A percentile compares a stretch with the other conserved stretches of the same genome.
Conservation (phyloP, 2,797 vertebrate species). For the Karalla daura region DNA sequence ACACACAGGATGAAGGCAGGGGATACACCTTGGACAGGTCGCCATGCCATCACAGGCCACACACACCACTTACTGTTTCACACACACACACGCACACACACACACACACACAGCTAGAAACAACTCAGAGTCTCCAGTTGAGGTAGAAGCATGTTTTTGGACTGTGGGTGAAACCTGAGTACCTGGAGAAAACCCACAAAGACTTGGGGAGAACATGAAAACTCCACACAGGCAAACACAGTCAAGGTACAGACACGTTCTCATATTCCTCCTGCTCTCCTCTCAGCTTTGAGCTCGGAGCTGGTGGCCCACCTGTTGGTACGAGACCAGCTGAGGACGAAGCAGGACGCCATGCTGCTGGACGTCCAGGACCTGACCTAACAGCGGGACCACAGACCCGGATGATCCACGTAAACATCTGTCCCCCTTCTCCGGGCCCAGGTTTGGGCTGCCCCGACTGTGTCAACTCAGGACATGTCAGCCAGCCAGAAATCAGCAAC, state of each 20-base stretch:
- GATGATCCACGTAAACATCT: not conserved
- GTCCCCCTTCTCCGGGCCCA: constrained; percentile 16
- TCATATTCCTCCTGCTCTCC: not conserved
- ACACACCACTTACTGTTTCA: too few species aligned
- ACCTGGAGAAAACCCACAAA: too few species aligned
- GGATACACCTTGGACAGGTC: too few species aligned
- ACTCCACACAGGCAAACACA: too few species aligned
- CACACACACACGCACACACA: constrained; percentile 18
- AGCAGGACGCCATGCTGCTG: constrained; percentile 80
- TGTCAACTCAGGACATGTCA: not conserved
- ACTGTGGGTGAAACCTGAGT: too few species aligned
- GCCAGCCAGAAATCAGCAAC: not conserved
- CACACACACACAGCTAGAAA: not conserved
- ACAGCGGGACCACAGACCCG: not conserved
- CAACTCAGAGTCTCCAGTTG: too few species aligned
- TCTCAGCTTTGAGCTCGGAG: constrained; percentile 79
- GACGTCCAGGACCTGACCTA: constrained; percentile 79
- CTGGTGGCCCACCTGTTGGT: constrained; percentile 77
- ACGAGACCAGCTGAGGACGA: constrained; percentile 79
- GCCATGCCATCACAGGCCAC: too few species aligned
- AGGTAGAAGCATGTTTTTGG: too few species aligned
- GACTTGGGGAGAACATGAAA: too few species aligned
- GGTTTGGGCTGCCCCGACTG: not conserved
- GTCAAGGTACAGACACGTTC: too few species aligned
- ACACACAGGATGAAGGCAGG: not conserved